These are phyloP conservation scores for Tachina lurida DNA, from an alignment of 2,888 invertebrate genomes.

Conservation along the genomic window DNA sequence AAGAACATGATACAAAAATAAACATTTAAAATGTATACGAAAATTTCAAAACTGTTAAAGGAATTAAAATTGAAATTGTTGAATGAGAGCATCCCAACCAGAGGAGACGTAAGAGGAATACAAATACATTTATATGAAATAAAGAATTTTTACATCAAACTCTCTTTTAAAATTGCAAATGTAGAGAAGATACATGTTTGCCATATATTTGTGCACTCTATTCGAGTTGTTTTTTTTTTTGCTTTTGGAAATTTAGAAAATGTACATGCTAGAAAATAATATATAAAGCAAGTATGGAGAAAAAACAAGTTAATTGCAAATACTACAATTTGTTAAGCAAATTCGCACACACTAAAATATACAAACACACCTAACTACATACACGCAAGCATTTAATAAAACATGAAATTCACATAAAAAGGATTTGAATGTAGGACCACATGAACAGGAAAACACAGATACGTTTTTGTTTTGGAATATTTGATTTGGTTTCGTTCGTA, in stretches of 20 bases:
- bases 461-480: slow-evolving; percentile 34
- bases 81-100: slow-evolving; percentile 8
- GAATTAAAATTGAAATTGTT: slow-evolving; percentile 70
- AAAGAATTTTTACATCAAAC: slow-evolving; percentile 24
- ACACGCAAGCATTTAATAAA: background rate
- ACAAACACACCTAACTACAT: slow-evolving; percentile 8
- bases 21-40: slow-evolving; percentile 43
- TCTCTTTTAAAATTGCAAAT: slow-evolving; percentile 21
- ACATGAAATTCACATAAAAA: background rate
- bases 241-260: slow-evolving; percentile 46
- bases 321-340: slow-evolving; percentile 62
- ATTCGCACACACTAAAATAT: slow-evolving; percentile 32
- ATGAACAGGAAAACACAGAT: slow-evolving; percentile 20
- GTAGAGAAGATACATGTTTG: slow-evolving; percentile 26
- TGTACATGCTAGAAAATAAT: slow-evolving; percentile 1
- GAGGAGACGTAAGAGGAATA: background rate
- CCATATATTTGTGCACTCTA: slow-evolving; percentile 35
- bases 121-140: slow-evolving; percentile 16
- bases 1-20: slow-evolving; percentile 50
- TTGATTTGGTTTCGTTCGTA: slow-evolving; percentile 68
- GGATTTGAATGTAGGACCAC: slow-evolving; percentile 13
- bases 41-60: slow-evolving; percentile 57
- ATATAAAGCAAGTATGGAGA: background rate
- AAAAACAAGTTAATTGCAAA: slow-evolving; percentile 69
- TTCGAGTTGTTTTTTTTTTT: slow-evolving; percentile 43